Evolutionary conservation across 2,797 vertebrate species (phyloP).

Genomic region (Sebastes vulpes): DNA sequence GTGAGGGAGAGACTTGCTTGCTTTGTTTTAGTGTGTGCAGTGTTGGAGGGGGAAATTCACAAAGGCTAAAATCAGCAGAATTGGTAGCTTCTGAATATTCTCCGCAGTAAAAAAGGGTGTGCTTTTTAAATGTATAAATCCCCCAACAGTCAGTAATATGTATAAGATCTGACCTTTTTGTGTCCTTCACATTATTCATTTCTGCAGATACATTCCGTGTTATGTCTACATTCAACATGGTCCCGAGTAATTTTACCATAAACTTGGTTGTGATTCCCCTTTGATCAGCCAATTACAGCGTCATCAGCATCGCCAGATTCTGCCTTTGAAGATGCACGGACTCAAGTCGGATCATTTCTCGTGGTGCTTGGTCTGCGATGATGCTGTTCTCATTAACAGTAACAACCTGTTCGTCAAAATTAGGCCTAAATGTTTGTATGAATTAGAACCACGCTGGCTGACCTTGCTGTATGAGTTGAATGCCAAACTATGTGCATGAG

Average conservation of each 20-base stretch:
- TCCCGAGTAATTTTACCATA: slow-evolving; percentile 10
- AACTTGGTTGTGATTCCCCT: slow-evolving; percentile 26
- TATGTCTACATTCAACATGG: slow-evolving; percentile 3
- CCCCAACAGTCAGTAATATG: not conserved
- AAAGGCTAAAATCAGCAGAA: slow-evolving; percentile 43
- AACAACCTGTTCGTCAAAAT: slow-evolving; percentile 58
- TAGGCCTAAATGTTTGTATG: slow-evolving; percentile 42
- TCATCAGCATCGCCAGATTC: slow-evolving; percentile 38
- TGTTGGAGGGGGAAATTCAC: slow-evolving; percentile 14
- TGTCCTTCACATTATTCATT: not conserved
- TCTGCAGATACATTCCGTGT: slow-evolving; percentile 6
- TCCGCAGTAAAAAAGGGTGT: slow-evolving; percentile 8
- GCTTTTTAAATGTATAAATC: not conserved
- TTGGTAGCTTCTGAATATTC: slow-evolving; percentile 1
- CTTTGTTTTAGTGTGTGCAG: slow-evolving; percentile 57
- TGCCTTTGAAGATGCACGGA: slow-evolving; percentile 64
- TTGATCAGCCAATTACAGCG: slow-evolving; percentile 64
- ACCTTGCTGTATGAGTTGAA: slow-evolving; percentile 11
- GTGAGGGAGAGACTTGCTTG: slow-evolving; percentile 63
- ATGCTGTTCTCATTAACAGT: slow-evolving; percentile 62
- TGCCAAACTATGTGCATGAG: not conserved
- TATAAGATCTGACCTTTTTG: slow-evolving; percentile 5
- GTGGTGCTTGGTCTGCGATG: not conserved
- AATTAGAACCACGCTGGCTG: slow-evolving; percentile 37
- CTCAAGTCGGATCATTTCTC: slow-evolving; percentile 43